Conservation (phyloP, 2,113 vertebrate genomes). For the Macquaria australasica region DNA sequence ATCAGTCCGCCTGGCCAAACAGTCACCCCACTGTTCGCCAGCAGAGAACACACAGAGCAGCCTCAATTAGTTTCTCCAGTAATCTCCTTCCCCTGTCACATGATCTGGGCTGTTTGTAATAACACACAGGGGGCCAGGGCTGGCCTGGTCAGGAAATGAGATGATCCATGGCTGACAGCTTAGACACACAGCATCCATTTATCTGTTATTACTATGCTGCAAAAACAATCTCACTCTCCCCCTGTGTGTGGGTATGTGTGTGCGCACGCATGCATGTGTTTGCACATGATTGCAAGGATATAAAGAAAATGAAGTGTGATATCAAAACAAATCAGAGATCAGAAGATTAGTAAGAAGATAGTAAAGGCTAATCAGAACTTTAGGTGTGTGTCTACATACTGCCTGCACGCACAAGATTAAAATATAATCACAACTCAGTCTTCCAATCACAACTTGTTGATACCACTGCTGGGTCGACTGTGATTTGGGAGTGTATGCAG, state of each 20-base stretch:
- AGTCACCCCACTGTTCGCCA: conserved; percentile 77
- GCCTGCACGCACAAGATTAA: background rate
- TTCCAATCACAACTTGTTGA: conserved; percentile 36
- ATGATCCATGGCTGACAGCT: conserved; percentile 80
- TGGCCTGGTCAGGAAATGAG: conserved; percentile 78
- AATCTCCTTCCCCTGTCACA: conserved; percentile 70
- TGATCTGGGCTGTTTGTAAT: conserved; percentile 75
- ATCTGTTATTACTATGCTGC: conserved; percentile 75
- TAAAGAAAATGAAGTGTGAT: conserved; percentile 43
- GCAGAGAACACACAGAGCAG: conserved; percentile 63
- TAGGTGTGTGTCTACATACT: background rate
- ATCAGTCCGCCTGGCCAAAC: conserved; percentile 75
- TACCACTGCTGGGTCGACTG: background rate
- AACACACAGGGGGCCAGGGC: conserved; percentile 72
- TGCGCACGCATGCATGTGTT: background rate
- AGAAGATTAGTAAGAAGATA: conserved; percentile 29
- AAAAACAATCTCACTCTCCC: conserved; percentile 54
- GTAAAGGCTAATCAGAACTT: conserved; percentile 26
- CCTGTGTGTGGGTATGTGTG: conserved; percentile 25
- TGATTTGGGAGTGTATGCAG: conserved; percentile 17
- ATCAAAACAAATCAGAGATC: conserved; percentile 54
- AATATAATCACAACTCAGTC: conserved; percentile 15
- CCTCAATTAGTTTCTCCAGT: conserved; percentile 68
- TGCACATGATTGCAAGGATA: conserved; percentile 12
- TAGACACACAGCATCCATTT: conserved; percentile 76